Percentiles rank a stretch among this genome's conserved stretches.
phyloP scores from a whole-genome alignment of 2,888 invertebrate species.

The Melinaea menophilus region DNA sequence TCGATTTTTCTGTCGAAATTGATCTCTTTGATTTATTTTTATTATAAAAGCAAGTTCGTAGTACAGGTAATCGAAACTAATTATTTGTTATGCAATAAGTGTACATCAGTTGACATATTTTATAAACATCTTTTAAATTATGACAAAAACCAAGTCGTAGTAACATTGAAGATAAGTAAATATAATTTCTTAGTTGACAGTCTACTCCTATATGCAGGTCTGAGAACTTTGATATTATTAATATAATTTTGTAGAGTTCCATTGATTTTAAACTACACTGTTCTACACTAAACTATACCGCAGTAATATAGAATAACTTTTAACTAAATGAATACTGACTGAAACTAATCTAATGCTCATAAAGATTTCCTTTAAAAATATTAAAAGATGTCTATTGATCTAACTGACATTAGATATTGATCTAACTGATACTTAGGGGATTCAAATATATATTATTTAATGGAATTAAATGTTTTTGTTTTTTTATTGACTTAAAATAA shows the following conservation, averaged over 20 bases:
- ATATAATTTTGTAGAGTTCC: not conserved
- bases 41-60: not conserved
- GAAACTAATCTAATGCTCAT: not conserved
- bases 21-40: too few relatives aligned
- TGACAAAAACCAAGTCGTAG: not conserved
- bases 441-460: too few relatives aligned
- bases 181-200: not conserved
- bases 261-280: not conserved
- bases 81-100: constrained; percentile 13
- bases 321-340: not conserved
- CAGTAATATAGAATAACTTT: too few relatives aligned
- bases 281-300: too few relatives aligned
- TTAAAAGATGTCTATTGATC: too few relatives aligned
- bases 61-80: constrained; percentile 15
- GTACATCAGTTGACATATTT: constrained; percentile 12
- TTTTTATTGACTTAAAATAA: too few relatives aligned
- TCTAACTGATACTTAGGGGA: too few relatives aligned
- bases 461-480: too few relatives aligned
- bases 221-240: not conserved
- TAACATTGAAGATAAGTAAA: not conserved
- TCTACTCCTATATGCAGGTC: not conserved
- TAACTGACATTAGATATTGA: too few relatives aligned
- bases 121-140: not conserved
- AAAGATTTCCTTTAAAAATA: too few relatives aligned
- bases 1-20: too few relatives aligned